phyloP scores from a whole-genome alignment of 2,888 invertebrate genomes.

The Luffia ferchaultella region DNA sequence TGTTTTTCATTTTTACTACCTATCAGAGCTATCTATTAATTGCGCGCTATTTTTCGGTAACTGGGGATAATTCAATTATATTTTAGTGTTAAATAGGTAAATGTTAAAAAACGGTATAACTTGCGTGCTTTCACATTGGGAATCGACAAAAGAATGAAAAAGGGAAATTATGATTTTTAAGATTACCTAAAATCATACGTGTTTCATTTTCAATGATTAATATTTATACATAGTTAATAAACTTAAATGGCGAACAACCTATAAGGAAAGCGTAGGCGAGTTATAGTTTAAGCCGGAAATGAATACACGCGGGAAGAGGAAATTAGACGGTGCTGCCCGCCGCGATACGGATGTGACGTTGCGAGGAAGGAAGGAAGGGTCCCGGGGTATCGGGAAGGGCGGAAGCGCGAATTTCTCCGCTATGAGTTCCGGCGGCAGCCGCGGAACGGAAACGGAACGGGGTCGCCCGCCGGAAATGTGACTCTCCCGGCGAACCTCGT shows the following conservation, averaged over 20 bases:
- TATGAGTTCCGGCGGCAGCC: slow-evolving; percentile 41
- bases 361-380: slow-evolving; percentile 1
- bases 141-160: too few relatives aligned
- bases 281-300: slow-evolving; percentile 52
- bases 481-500: neutral
- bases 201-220: neutral
- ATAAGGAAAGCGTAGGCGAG: neutral
- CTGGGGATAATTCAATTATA: too few relatives aligned
- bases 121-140: too few relatives aligned
- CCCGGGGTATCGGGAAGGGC: slow-evolving; percentile 21
- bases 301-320: slow-evolving; percentile 59
- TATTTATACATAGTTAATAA: neutral
- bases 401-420: slow-evolving; percentile 35
- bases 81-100: too few relatives aligned
- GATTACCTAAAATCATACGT: too few relatives aligned
- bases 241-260: neutral
- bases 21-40: too few relatives aligned
- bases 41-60: too few relatives aligned
- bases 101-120: too few relatives aligned
- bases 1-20: too few relatives aligned
- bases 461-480: slow-evolving; percentile 19
- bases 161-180: too few relatives aligned
- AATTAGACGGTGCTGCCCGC: slow-evolving; percentile 51
- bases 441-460: slow-evolving; percentile 35
- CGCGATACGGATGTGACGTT: slow-evolving; percentile 40